A percentile compares a stretch with the other conserved stretches of the same genome.
Evolutionary conservation across 1,140 invertebrate genomes (phyloP).

Genomic region (Condylostylus longicornis): DNA sequence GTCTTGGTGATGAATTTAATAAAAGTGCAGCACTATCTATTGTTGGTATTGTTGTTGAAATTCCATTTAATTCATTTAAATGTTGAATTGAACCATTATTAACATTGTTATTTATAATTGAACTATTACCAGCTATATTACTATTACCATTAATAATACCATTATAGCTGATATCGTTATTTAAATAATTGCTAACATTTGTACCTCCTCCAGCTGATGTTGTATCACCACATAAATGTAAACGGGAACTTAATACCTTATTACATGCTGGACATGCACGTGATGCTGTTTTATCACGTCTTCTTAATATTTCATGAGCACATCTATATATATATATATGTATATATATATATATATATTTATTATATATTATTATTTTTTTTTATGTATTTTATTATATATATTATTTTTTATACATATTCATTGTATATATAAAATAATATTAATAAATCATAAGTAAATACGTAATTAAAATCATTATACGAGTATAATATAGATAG

Average conservation of each 20-base stretch:
- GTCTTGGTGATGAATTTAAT: slow-evolving; percentile 11
- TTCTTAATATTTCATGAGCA: slow-evolving; percentile 49
- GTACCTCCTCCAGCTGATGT: neutral
- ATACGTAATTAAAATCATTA: no score
- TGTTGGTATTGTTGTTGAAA: slow-evolving; percentile 10
- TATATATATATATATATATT: no score
- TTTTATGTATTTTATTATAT: no score
- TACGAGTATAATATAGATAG: no score
- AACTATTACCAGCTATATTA: slow-evolving; percentile 10
- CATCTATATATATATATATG: slow-evolving; percentile 45
- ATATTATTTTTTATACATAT: no score
- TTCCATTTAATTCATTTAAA: slow-evolving; percentile 11
- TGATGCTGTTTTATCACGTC: slow-evolving; percentile 44
- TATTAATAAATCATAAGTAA: no score
- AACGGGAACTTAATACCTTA: slow-evolving; percentile 42
- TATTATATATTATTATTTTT: no score
- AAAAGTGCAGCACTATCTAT: slow-evolving; percentile 13
- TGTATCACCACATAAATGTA: slow-evolving; percentile 23
- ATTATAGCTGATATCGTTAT: slow-evolving; percentile 11
- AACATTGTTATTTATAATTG: slow-evolving; percentile 3
- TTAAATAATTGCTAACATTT: neutral
- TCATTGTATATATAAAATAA: no score
- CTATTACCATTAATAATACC: slow-evolving; percentile 3
- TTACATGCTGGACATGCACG: slow-evolving; percentile 45
- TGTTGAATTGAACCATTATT: neutral